Evolutionary conservation across 2,888 invertebrate species (phyloP).

Genomic region (Drosophila lutescens): DNA sequence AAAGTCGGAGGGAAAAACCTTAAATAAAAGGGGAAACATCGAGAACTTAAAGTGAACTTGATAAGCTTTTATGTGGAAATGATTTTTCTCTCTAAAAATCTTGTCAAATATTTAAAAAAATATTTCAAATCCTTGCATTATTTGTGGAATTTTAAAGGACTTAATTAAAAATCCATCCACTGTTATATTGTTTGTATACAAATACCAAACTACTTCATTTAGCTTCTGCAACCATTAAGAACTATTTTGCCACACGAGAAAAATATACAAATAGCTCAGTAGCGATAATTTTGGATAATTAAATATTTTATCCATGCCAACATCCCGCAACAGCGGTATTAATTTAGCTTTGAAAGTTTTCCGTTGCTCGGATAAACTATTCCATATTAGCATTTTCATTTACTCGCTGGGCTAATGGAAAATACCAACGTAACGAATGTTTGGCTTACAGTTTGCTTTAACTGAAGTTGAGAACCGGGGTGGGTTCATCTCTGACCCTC

Average conservation of each 20-base stretch:
- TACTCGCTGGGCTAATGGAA: conserved; percentile 31
- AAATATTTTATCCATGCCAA: conserved; percentile 50
- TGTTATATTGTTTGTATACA: too few species aligned
- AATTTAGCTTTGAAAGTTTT: conserved; percentile 26
- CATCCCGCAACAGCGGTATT: conserved; percentile 17
- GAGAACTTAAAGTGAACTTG: too few species aligned
- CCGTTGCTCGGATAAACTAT: conserved; percentile 10
- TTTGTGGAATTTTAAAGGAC: too few species aligned
- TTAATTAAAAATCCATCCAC: too few species aligned
- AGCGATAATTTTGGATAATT: conserved; percentile 63
- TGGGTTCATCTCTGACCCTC: conserved; percentile 11
- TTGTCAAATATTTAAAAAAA: too few species aligned
- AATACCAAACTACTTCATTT: too few species aligned
- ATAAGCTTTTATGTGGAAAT: too few species aligned
- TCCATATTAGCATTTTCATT: conserved; percentile 29
- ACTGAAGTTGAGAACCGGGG: conserved; percentile 9
- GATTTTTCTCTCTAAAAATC: too few species aligned
- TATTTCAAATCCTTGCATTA: too few species aligned
- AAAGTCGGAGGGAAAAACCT: neutral
- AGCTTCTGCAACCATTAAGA: neutral
- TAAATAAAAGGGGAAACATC: too few species aligned
- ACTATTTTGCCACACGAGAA: neutral
- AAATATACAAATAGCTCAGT: neutral
- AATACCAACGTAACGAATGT: conserved; percentile 18
- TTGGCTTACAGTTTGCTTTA: conserved; percentile 10